Evolutionary conservation across 1,140 invertebrate species (phyloP).

Genomic region (Hestina assimilis): DNA sequence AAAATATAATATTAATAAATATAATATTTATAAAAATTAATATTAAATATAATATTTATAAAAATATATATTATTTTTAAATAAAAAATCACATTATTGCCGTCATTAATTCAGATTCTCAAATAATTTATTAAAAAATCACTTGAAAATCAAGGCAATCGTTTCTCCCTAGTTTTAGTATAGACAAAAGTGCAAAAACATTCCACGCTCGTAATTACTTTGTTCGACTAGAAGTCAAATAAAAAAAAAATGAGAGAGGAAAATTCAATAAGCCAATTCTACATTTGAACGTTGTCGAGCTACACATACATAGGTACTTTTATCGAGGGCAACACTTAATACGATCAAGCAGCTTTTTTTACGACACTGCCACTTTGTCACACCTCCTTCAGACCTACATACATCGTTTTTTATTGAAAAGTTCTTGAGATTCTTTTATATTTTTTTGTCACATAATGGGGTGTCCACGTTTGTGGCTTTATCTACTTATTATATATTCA

Average conservation of each 20-base stretch:
- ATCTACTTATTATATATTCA: too few species aligned
- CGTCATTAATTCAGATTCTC: too few species aligned
- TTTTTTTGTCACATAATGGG: too few species aligned
- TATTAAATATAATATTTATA: too few species aligned
- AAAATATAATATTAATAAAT: too few species aligned
- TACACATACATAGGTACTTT: not conserved
- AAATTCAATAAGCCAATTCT: conserved; percentile 13
- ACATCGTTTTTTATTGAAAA: not conserved
- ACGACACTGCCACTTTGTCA: conserved; percentile 5
- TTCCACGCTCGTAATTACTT: conserved; percentile 2
- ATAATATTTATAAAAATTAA: too few species aligned
- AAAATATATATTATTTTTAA: too few species aligned
- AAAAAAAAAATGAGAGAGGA: conserved; percentile 13
- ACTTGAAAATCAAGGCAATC: too few species aligned
- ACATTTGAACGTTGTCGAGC: not conserved
- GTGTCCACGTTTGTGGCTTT: too few species aligned
- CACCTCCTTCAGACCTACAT: not conserved
- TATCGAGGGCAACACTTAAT: conserved; percentile 2
- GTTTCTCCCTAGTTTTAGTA: too few species aligned
- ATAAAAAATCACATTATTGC: too few species aligned
- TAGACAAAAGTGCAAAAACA: conserved; percentile 7
- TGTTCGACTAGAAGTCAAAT: not conserved
- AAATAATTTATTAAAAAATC: too few species aligned
- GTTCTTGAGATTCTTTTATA: not conserved
- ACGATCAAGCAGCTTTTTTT: conserved; percentile 8